Base-by-base conservation (phyloP, 2,113 vertebrate genomes). In the Trematocara macrostoma region DNA sequence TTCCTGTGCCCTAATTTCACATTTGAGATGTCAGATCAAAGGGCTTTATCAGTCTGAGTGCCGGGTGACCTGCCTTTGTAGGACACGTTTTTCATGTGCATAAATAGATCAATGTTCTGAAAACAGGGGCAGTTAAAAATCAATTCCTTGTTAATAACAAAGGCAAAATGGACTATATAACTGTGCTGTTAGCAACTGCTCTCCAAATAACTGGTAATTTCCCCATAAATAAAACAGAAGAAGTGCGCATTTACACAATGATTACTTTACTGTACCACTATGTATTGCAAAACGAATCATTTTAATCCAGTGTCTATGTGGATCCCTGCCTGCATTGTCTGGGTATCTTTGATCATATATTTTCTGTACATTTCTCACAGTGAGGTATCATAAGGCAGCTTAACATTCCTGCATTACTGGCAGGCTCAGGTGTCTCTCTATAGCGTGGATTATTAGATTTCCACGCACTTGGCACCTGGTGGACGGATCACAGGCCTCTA, bases 331-430 rank as follows among this genome's bases (percentile, higher is more conserved):
- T 71, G 8, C 47, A 23, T 74, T 31, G 29, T 57, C 74, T 69
- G 16, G 15, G 14, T 80, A 11, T 56, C 61, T 86, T 51, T 64
- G 45, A n/a, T 7, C 69, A 31, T 76, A 76, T 49, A 29, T 76
- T 49, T 31, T 0, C 69, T 49, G 26, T 76, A 34, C 26, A 34
- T 76, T 76, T 76, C 26, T 76, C 10, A 51, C 82, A 79, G 82
- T n/a, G 38, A 85, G 59, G 79, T 79, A 76, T 49, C 15, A 29
- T 51, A 64, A 56, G 35, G 5, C 6, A 78, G 81, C 20, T 93
- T 74, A 87, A 91, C 93, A 93, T 95, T 94, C 92, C 87, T 20
- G 47, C 38, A 52, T 40, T 14, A 23, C n/a, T 71, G 53, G 53
- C 84, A 76, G 82, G 40, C 40, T 85, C 87, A 87, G 87, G 76